Conservation (phyloP, 2,888 invertebrate species). For the Meteorus cinctellus region DNA sequence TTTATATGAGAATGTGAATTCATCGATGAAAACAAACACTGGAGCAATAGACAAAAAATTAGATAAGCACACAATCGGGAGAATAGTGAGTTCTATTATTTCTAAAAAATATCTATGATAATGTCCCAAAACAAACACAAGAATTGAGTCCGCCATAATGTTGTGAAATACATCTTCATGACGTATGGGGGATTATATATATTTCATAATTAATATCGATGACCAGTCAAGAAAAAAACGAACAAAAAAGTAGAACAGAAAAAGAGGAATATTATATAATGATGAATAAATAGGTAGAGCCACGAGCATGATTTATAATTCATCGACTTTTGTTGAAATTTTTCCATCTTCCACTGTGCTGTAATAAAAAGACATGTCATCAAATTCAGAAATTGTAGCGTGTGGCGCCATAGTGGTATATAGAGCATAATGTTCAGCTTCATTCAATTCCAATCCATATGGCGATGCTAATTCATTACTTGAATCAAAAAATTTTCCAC, state of each 20-base stretch:
- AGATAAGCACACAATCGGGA: no score
- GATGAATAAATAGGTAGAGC: neutral
- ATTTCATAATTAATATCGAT: no score
- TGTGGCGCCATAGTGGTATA: constrained; percentile 91
- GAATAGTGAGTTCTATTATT: neutral
- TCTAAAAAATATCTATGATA: neutral
- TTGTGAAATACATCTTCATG: neutral
- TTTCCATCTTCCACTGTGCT: constrained; percentile 87
- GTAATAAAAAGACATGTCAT: constrained; percentile 90
- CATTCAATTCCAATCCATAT: constrained; percentile 81
- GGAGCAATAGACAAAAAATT: no score
- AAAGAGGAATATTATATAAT: neutral
- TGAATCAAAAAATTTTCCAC: constrained; percentile 55
- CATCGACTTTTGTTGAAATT: constrained; percentile 74
- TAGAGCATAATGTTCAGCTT: constrained; percentile 90
- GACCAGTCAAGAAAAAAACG: no score
- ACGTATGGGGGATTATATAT: no score
- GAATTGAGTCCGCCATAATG: neutral
- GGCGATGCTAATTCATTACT: constrained; percentile 64
- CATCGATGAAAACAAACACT: no score
- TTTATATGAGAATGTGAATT: no score
- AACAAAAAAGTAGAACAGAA: constrained; percentile 1
- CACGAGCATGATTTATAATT: constrained; percentile 48
- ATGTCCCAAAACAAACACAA: neutral
- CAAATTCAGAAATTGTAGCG: constrained; percentile 90